These are phyloP conservation scores for Microchrysa polita DNA, from an alignment of 2,888 invertebrate species.

Conservation along the genomic window DNA sequence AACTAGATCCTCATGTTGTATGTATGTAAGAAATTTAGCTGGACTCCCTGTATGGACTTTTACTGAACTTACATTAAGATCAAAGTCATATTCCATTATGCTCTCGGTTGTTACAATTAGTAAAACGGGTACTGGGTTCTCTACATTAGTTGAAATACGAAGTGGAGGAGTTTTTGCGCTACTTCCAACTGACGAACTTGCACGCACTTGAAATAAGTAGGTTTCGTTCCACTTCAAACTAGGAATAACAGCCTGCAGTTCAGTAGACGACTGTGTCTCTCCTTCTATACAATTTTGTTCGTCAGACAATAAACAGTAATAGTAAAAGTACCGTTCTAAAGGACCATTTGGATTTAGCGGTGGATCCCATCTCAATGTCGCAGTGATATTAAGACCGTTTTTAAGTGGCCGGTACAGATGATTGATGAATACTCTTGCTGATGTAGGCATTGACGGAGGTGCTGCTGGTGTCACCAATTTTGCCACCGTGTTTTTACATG, in stretches of 20 bases:
- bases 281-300: conserved; percentile 16
- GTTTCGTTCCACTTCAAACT: conserved; percentile 70
- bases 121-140: conserved; percentile 81
- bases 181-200: conserved; percentile 80
- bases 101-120: conserved; percentile 78
- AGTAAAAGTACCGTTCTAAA: conserved; percentile 71
- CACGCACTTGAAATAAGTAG: conserved; percentile 79
- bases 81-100: conserved; percentile 80
- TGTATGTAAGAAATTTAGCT: conserved; percentile 74
- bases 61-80: conserved; percentile 71
- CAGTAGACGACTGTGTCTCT: conserved; percentile 1
- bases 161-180: conserved; percentile 76
- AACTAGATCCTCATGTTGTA: conserved; percentile 76
- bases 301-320: conserved; percentile 48
- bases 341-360: conserved; percentile 80
- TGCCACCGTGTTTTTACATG: conserved; percentile 71
- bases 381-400: conserved; percentile 64
- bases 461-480: conserved; percentile 82
- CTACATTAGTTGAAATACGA: conserved; percentile 73
- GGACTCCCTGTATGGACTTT: conserved; percentile 71
- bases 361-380: conserved; percentile 82
- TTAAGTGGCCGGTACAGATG: conserved; percentile 63
- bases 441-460: conserved; percentile 78
- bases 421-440: conserved; percentile 78
- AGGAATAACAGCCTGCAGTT: conserved; percentile 65